phyloP scores from a whole-genome alignment of 2,888 invertebrate genomes.

The Fragum whitleyi region DNA sequence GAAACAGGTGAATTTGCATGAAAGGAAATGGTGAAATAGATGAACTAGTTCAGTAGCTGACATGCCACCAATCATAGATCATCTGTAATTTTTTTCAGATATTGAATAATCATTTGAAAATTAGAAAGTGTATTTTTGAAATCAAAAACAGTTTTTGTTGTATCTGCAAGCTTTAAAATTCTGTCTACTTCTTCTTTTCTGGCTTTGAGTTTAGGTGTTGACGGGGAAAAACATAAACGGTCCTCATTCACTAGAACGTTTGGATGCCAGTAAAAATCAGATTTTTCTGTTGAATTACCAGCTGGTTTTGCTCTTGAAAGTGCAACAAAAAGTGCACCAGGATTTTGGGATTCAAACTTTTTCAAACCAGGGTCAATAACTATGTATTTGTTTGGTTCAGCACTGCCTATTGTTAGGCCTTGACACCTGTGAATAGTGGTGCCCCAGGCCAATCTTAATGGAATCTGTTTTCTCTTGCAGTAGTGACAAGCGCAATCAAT shows the following conservation, averaged over 20 bases:
- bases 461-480: conserved; percentile 55
- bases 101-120: neutral
- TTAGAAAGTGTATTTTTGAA: too few species aligned
- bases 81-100: too few species aligned
- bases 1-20: neutral
- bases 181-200: conserved; percentile 37
- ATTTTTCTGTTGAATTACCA: conserved; percentile 32
- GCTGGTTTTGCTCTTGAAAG: conserved; percentile 57
- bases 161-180: neutral
- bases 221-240: conserved; percentile 46
- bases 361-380: conserved; percentile 48
- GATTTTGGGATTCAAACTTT: conserved; percentile 57
- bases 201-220: conserved; percentile 43
- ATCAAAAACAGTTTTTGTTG: neutral
- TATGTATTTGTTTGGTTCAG: conserved; percentile 39
- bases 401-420: conserved; percentile 58
- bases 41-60: conserved; percentile 5
- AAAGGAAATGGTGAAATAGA: neutral
- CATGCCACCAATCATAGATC: neutral
- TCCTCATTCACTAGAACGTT: conserved; percentile 52
- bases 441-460: conserved; percentile 59
- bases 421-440: conserved; percentile 59
- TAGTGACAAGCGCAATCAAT: conserved; percentile 50
- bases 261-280: conserved; percentile 65
- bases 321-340: conserved; percentile 64